A percentile compares a stretch with the other conserved stretches of the same genome.
phyloP scores from a whole-genome alignment of 2,888 invertebrate species.

The Leistus spinibarbis region DNA sequence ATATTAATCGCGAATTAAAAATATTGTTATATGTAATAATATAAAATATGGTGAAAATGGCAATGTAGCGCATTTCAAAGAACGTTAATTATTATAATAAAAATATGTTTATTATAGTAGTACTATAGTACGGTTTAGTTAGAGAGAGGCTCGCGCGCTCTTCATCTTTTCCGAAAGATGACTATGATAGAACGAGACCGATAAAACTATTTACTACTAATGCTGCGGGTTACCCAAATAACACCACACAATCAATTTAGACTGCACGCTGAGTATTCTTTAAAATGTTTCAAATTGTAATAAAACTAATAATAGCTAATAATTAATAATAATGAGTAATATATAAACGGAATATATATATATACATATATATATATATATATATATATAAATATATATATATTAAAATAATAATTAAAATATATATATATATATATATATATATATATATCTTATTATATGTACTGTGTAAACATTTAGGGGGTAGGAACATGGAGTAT shows the following conservation, averaged over 20 bases:
- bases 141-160: neutral
- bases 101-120: neutral
- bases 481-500: conserved; percentile 38
- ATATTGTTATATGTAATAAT: conserved; percentile 52
- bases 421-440: conserved; percentile 40
- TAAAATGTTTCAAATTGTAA: conserved; percentile 48
- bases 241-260: conserved; percentile 61
- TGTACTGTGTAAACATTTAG: conserved; percentile 37
- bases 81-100: conserved; percentile 16
- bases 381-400: conserved; percentile 46
- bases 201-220: neutral
- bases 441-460: conserved; percentile 40
- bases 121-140: neutral
- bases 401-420: conserved; percentile 35
- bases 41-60: conserved; percentile 30
- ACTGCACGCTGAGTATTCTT: conserved; percentile 61
- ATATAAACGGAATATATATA: conserved; percentile 43
- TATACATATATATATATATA: conserved; percentile 47
- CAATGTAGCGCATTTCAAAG: conserved; percentile 23
- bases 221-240: conserved; percentile 45
- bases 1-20: conserved; percentile 41
- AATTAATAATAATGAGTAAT: conserved; percentile 50
- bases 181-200: neutral
- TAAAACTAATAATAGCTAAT: conserved; percentile 47
- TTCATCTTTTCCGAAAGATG: neutral